Base-by-base conservation (phyloP, 2,888 invertebrate genomes). In the Diadegma fenestrale region DNA sequence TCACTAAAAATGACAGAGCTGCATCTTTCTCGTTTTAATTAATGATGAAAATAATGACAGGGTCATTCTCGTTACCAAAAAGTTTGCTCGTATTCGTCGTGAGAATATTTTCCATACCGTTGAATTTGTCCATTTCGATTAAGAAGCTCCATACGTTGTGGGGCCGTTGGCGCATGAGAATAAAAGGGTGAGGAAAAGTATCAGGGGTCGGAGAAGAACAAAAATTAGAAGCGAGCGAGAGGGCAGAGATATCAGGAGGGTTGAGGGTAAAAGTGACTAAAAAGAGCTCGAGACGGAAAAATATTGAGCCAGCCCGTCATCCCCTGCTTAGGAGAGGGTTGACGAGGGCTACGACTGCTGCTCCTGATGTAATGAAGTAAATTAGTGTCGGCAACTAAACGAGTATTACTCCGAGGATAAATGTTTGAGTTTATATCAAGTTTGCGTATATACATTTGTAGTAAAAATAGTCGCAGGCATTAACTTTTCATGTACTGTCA, bases 101-200 rank as follows among this genome's bases (percentile, higher is more conserved):
- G 8, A 12, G 8, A 22, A 41, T 12, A 19, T 22, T 19, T 66
- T 19, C 22, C 8, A 26, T 54, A 14, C 4, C 1, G 33, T 6
- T 0, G 37, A 22, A 22, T 73, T 26, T 17, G 33, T 26, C 14
- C 7, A 63, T n/a, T 76, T 33, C 22, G 17, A 3, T 4, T 17
- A 6, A 17, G 66, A n/a, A 12, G 19, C 12, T 41, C 33, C 64
- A 51, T 79, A 48, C 71, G 37, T 41, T 1, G 37, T 6, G 45
- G 79, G 63, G 51, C 48, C 69, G 51, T 71, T 69, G 48, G 61
- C 84, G 51, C 77, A n/a, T 48, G 86, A 75, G 54, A 73, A 41
- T 79, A 89, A 90, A 89, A 89, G 89, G 91, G 90, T 91, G 91
- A 91, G 91, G 91, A 91, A 91, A 92, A 92, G 91, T 77, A 80